These are phyloP conservation scores for Nesogale talazaci DNA, from an alignment of 2,113 vertebrate genomes.

Conservation along the genomic window DNA sequence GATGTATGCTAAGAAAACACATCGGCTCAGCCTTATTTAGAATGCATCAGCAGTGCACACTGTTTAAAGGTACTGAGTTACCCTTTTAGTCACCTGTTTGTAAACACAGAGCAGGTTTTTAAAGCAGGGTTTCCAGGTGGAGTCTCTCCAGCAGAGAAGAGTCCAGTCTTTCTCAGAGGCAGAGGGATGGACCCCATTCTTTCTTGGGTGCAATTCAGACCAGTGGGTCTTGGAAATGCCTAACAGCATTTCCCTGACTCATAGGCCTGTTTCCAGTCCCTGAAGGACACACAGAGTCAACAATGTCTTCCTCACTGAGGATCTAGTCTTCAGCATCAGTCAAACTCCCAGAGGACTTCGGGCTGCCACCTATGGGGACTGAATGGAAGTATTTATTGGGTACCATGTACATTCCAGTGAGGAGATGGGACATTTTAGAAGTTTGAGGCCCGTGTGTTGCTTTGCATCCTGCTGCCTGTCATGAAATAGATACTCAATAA, in stretches of 20 bases:
- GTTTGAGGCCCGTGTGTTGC: neutral
- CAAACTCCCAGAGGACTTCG: neutral
- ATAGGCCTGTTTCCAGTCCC: neutral
- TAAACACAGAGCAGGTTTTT: conserved; percentile 60
- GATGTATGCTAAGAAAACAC: conserved; percentile 32
- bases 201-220: conserved; percentile 33
- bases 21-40: conserved; percentile 8
- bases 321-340: neutral
- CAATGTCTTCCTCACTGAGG: neutral
- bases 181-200: neutral
- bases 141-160: neutral
- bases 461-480: neutral
- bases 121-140: neutral
- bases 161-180: conserved; percentile 30
- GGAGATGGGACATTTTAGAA: neutral
- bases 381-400: neutral
- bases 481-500: neutral
- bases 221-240: neutral
- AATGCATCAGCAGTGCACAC: neutral
- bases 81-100: conserved; percentile 51
- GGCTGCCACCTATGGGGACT: neutral
- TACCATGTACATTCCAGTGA: neutral
- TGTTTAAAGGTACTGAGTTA: neutral
- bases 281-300: neutral
- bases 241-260: neutral